Percentiles rank a stretch among this genome's conserved stretches.
Evolutionary conservation across 2,113 vertebrate genomes (phyloP).

Genomic region (Aepyceros melampus): DNA sequence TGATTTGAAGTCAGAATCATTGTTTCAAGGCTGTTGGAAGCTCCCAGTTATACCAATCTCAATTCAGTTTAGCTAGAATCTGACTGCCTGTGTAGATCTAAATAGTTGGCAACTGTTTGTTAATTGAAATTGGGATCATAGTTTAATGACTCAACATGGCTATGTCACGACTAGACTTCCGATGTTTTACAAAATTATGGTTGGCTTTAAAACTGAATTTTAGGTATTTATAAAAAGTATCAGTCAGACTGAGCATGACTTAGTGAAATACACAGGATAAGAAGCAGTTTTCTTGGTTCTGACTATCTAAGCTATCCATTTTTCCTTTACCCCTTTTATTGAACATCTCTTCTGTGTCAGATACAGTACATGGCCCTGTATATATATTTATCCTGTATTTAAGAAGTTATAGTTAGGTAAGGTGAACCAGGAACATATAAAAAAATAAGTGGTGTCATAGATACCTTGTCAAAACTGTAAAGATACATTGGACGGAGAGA

Average conservation of each 20-base stretch:
- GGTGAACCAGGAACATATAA: not conserved
- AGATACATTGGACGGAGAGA: not conserved
- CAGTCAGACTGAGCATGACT: not conserved
- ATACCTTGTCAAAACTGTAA: not conserved
- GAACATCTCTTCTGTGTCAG: not conserved
- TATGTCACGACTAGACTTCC: not conserved
- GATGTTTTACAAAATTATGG: not conserved
- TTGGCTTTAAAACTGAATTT: conserved; percentile 25
- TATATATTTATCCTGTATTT: not conserved
- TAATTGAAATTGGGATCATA: conserved; percentile 31
- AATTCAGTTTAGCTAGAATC: not conserved
- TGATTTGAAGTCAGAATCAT: not conserved
- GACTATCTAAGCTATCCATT: not conserved
- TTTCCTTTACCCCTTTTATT: conserved; percentile 3
- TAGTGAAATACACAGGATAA: not conserved
- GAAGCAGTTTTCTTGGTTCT: not conserved
- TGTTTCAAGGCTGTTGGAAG: not conserved
- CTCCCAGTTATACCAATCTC: conserved; percentile 1
- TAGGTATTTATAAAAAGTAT: conserved; percentile 9
- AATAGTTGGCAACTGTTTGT: conserved; percentile 30
- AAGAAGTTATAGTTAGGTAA: not conserved
- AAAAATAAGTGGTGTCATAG: not conserved
- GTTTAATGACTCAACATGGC: not conserved
- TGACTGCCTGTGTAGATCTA: not conserved
- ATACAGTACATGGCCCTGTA: not conserved